Evolutionary conservation across 2,113 vertebrate species (phyloP), one percentile per base, ranked within the genome.

Genomic region (Pangasianodon gigas): DNA sequence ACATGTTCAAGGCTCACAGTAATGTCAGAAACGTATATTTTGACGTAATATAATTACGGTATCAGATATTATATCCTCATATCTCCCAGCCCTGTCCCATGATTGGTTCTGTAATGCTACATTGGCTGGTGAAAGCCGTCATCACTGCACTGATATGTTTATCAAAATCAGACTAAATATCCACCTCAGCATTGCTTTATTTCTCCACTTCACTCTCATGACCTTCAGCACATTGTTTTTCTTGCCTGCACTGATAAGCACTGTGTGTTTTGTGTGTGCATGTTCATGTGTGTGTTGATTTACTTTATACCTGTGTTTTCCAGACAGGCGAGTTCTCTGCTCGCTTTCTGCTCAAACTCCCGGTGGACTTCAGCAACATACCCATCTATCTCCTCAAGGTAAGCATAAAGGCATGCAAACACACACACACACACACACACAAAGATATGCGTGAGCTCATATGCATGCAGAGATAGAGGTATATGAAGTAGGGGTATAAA

Each of bases 381-480:
- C 98, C 98, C 0, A 97, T 98, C 69, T 99, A 99, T 93, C 98
- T 99, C 90, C 97, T 99, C 62, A 99, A 99, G 98, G 98, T 99
- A 98, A 89, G 89, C 60, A 85, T 8, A 60, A 82, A 44, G 4
- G n/a, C 9, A 19, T 69, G 26, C 62, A 46, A 16, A 56, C n/a
- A 83, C 21, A 52, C n/a, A 67, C 37, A 41, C 60, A 21, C 51
- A 32, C 67, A 6, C 44, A 69, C 29, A 24, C 21, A 84, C 32
- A 82, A 44, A 37, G 0, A 54, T 4, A 41, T 44, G 16, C 26
- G 54, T 10, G 83, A 44, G 21, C 18, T 18, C 54, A 51, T 19
- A 51, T 2, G 24, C 48, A 60, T 11, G 21, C 81, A 41, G 54
- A 37, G n/a, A 56, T 58, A 37, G 13, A 84, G 19, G 81, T 56